phyloP scores from a whole-genome alignment of 1,140 invertebrate species.

The Neotoxoptera formosana region DNA sequence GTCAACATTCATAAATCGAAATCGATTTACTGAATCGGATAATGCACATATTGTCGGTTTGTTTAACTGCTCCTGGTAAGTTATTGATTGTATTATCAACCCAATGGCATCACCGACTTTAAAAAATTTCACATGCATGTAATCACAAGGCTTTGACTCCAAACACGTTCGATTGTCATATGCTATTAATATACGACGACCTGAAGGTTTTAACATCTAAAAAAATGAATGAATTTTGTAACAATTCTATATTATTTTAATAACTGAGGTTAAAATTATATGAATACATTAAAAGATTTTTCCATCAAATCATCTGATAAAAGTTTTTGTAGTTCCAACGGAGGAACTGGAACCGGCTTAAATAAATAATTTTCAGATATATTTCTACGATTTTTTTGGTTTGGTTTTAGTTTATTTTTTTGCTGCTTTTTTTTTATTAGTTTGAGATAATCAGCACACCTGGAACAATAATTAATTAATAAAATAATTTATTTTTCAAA shows the following conservation, averaged over 20 bases:
- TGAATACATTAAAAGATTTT: constrained; percentile 12
- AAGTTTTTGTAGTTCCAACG: not conserved
- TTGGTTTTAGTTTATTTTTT: too few species aligned
- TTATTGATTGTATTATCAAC: not conserved
- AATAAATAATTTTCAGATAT: too few species aligned
- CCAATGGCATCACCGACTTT: not conserved
- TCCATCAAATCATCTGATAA: not conserved
- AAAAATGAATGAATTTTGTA: not conserved
- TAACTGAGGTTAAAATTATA: not conserved
- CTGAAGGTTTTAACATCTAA: not conserved
- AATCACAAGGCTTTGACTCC: not conserved
- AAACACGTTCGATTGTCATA: not conserved
- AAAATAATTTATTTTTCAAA: not conserved
- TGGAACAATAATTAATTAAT: not conserved
- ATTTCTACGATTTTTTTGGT: too few species aligned
- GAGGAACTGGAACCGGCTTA: not conserved
- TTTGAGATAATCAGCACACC: not conserved
- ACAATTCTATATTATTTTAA: not conserved
- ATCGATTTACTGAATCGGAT: not conserved
- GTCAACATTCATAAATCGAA: not conserved
- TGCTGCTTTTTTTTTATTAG: not conserved
- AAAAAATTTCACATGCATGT: not conserved
- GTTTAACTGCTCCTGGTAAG: not conserved
- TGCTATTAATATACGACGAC: not conserved
- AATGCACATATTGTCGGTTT: not conserved